Evolutionary conservation across 2,888 invertebrate species (phyloP).

Genomic region (Hipparchia semele): DNA sequence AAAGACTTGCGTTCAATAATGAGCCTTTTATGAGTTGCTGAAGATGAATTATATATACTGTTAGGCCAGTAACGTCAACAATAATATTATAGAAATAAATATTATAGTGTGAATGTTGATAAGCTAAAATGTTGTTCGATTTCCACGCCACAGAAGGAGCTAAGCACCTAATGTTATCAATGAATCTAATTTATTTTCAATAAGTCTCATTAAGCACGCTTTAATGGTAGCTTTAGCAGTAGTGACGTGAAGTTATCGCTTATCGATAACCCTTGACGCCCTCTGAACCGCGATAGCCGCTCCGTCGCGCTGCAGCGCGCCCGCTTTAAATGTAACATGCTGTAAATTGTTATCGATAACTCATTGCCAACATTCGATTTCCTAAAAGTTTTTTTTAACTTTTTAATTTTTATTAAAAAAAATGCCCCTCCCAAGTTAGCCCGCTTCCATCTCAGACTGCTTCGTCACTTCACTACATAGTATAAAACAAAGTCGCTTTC

Average conservation of each 20-base stretch:
- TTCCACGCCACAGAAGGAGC: background rate
- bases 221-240: conserved; percentile 38
- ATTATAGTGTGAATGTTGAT: too few species aligned
- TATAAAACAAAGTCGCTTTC: too few species aligned
- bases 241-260: conserved; percentile 62
- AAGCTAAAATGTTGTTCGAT: background rate
- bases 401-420: too few species aligned
- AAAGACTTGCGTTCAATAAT: too few species aligned
- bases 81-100: too few species aligned
- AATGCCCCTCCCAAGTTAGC: too few species aligned
- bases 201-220: conserved; percentile 30
- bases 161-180: conserved; percentile 6
- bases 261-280: conserved; percentile 67
- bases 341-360: background rate
- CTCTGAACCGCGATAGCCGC: conserved; percentile 63
- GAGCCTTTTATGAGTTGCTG: too few species aligned
- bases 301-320: conserved; percentile 31
- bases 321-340: background rate
- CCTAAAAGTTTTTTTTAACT: too few species aligned
- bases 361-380: too few species aligned
- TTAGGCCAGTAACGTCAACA: background rate
- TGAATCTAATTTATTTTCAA: conserved; percentile 27
- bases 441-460: too few species aligned
- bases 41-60: background rate
- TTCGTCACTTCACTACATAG: too few species aligned